These are phyloP conservation scores for Erythrolamprus reginae DNA, from an alignment of 2,113 vertebrate genomes.

Conservation along the genomic window DNA sequence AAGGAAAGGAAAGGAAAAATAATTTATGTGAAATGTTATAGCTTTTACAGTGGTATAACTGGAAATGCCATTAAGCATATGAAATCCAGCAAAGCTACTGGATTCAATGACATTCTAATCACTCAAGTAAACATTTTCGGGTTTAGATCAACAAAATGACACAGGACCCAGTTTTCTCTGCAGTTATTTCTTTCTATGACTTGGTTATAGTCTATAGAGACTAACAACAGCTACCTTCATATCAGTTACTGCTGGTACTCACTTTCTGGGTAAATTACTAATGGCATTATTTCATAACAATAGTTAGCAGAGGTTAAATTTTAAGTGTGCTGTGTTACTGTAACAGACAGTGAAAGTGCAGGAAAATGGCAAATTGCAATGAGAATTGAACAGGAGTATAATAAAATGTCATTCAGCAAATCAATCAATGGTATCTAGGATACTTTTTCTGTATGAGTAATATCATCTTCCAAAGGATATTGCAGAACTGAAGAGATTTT, in stretches of 20 bases:
- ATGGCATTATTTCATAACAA: neutral
- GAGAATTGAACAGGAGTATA: slow-evolving; percentile 1
- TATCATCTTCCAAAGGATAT: slow-evolving; percentile 24
- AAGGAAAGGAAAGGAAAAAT: neutral
- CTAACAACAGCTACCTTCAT: neutral
- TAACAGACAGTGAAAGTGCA: neutral
- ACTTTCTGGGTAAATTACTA: neutral
- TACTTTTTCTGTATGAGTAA: slow-evolving; percentile 13
- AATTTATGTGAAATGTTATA: neutral
- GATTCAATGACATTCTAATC: neutral
- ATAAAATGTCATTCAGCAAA: slow-evolving; percentile 19
- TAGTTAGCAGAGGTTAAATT: neutral
- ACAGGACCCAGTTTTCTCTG: neutral
- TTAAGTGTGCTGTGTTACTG: neutral
- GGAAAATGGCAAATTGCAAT: neutral
- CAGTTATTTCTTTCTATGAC: neutral
- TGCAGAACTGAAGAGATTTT: slow-evolving; percentile 23
- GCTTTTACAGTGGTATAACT: neutral
- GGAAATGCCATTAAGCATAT: neutral
- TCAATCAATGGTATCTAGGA: slow-evolving; percentile 19
- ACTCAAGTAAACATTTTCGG: neutral
- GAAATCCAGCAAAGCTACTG: neutral
- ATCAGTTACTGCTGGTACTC: neutral
- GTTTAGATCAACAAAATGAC: neutral
- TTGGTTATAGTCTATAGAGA: neutral